Evolutionary conservation across 2,113 vertebrate species (phyloP).

Genomic region (Gnathonemus echidnorhynchus): DNA sequence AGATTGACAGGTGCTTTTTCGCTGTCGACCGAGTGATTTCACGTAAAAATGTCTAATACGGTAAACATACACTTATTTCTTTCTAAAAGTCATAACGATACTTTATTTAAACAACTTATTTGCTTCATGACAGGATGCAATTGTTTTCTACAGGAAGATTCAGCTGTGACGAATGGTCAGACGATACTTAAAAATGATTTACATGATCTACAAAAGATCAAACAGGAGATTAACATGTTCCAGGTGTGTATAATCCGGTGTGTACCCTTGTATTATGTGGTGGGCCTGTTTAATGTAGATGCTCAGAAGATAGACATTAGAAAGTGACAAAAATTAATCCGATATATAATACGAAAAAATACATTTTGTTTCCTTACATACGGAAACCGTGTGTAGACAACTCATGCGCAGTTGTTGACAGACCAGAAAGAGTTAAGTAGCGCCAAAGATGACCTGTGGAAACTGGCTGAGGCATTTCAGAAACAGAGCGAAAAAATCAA

Average conservation of each 20-base stretch:
- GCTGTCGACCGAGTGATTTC: not conserved
- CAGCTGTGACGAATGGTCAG: not conserved
- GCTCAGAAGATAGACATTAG: not conserved
- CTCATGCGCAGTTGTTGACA: not conserved
- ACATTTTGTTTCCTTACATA: slow-evolving; percentile 7
- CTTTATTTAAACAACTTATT: not conserved
- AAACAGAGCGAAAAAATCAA: not conserved
- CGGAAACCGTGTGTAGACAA: slow-evolving; percentile 30
- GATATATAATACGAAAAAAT: not conserved
- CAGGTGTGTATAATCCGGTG: slow-evolving; percentile 49
- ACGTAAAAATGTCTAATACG: not conserved
- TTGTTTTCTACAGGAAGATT: not conserved
- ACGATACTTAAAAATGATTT: not conserved
- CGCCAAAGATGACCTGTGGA: not conserved
- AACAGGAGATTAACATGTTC: slow-evolving; percentile 22
- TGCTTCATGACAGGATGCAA: slow-evolving; percentile 54
- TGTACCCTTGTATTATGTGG: not conserved
- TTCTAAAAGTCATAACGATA: not conserved
- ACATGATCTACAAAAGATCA: not conserved
- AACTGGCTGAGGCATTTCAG: slow-evolving; percentile 17
- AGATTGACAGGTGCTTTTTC: not conserved
- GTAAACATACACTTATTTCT: not conserved
- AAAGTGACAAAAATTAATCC: not conserved
- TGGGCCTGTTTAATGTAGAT: not conserved
- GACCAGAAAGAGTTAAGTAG: slow-evolving; percentile 31